These are phyloP conservation scores for Hippocampus zosterae DNA, from an alignment of 2,113 vertebrate species.

Conservation along the genomic window DNA sequence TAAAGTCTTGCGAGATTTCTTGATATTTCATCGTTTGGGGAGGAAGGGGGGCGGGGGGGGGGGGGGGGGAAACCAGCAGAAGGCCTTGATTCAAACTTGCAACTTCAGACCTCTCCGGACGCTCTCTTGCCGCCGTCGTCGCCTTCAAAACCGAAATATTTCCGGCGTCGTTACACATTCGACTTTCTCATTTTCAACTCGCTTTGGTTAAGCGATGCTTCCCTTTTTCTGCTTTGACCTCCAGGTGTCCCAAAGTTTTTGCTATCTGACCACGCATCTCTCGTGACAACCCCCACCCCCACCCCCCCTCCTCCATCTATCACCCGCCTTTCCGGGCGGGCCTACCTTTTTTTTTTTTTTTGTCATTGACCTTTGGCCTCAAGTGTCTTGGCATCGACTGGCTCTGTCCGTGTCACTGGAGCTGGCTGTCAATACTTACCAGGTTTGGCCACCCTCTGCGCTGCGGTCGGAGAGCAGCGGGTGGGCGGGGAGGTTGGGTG, in stretches of 20 bases:
- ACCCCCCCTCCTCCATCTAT: conserved; percentile 31
- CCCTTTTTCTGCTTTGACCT: conserved; percentile 24
- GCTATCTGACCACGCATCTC: conserved; percentile 54
- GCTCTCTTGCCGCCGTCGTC: no score
- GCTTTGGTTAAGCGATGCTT: not conserved
- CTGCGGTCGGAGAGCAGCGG: conserved; percentile 65
- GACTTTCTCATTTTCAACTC: not conserved
- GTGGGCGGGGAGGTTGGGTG: conserved; percentile 39
- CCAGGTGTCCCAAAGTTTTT: conserved; percentile 38
- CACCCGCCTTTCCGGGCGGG: conserved; percentile 37
- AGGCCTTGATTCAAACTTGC: no score
- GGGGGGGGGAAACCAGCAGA: no score
- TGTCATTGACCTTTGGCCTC: conserved; percentile 73
- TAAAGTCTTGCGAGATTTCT: no score
- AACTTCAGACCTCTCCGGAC: no score
- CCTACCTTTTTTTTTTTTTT: conserved; percentile 39
- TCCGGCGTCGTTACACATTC: no score
- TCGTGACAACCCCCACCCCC: conserved; percentile 13
- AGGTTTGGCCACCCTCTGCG: conserved; percentile 72
- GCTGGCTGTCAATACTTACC: conserved; percentile 78
- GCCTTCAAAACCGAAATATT: no score
- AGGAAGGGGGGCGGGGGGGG: no score
- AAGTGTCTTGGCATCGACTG: conserved; percentile 72
- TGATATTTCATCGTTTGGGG: no score
- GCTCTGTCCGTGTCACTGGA: conserved; percentile 72